phyloP scores from a whole-genome alignment of 2,797 vertebrate genomes.

The Sitta carolinensis region DNA sequence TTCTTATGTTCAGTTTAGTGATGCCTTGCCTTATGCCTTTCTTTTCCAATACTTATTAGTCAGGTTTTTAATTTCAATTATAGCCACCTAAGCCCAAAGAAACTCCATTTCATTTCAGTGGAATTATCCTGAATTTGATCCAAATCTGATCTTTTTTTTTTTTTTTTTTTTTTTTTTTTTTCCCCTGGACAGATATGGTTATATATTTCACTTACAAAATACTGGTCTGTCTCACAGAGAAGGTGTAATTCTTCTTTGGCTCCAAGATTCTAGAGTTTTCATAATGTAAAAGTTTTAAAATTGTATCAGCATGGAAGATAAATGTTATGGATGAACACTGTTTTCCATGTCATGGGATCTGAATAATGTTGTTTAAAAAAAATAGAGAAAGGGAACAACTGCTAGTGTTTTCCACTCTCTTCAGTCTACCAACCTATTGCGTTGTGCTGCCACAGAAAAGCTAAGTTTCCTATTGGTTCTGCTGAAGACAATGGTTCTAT shows the following conservation, averaged over 20 bases:
- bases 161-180: background rate
- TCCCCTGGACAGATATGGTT: background rate
- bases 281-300: background rate
- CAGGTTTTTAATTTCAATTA: constrained; percentile 7
- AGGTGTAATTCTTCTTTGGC: background rate
- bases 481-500: background rate
- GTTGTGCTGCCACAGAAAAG: background rate
- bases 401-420: background rate
- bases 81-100: background rate
- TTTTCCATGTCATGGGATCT: background rate
- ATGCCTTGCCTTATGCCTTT: background rate
- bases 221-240: background rate
- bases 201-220: background rate
- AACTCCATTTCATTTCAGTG: background rate
- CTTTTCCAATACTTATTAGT: background rate
- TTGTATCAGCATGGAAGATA: background rate
- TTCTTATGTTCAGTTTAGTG: background rate
- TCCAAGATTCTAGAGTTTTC: background rate
- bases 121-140: constrained; percentile 5
- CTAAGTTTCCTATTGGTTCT: background rate
- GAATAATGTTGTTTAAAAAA: background rate
- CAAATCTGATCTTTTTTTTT: background rate
- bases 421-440: background rate
- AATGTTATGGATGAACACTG: background rate
- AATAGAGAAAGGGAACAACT: background rate